Evolutionary conservation across 2,888 invertebrate genomes (phyloP).

Genomic region (Phalera bucephala): DNA sequence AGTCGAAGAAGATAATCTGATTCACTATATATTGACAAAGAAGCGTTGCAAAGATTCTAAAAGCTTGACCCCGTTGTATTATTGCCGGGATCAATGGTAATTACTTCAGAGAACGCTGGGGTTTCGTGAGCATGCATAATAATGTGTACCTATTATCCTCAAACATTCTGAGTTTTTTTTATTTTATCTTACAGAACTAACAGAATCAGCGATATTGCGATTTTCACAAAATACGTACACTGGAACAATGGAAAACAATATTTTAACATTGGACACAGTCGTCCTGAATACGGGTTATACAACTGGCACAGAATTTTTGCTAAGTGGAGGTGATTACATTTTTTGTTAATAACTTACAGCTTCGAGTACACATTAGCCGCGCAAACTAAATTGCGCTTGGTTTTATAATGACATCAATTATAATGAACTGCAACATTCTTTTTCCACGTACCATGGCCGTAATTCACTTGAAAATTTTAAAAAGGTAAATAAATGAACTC

Average conservation of each 20-base stretch:
- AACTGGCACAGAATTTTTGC: constrained; percentile 37
- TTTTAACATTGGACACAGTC: constrained; percentile 39
- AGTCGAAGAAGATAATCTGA: no score
- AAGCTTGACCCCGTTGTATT: neutral
- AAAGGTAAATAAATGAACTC: no score
- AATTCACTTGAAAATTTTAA: no score
- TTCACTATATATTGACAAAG: no score
- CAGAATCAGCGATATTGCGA: constrained; percentile 43
- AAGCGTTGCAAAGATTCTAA: neutral
- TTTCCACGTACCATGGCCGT: no score
- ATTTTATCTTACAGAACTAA: constrained; percentile 43
- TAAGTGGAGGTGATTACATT: constrained; percentile 47
- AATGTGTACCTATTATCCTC: no score
- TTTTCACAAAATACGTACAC: constrained; percentile 53
- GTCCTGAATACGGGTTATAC: constrained; percentile 46
- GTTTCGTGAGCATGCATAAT: constrained; percentile 1
- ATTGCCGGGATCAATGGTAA: neutral
- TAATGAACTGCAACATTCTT: no score
- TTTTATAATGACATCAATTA: no score
- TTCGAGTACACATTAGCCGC: no score
- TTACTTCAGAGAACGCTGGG: neutral
- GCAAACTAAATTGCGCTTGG: no score
- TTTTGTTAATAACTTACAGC: no score
- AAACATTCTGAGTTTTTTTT: no score
- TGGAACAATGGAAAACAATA: constrained; percentile 40